These are phyloP conservation scores for Oscheius sp. DNA, from an alignment of 2,888 invertebrate species.

Conservation along the genomic window DNA sequence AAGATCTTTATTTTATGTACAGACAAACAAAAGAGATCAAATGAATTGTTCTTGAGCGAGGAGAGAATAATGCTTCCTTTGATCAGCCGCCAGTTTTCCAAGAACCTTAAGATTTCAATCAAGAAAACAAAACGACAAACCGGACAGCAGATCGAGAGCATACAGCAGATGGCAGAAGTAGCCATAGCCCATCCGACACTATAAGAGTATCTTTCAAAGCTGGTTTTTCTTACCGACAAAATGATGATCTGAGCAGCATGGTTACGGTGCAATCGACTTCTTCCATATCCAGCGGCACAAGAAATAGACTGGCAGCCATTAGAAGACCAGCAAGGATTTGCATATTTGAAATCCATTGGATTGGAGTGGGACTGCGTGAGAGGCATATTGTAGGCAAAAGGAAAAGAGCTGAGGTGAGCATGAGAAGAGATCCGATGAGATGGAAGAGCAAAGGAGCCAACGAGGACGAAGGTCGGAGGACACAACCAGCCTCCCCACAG, in stretches of 20 bases:
- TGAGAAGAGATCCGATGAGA: conserved; percentile 21
- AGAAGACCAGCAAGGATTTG: conserved; percentile 26
- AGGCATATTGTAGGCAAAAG: conserved; percentile 21
- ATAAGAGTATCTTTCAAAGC: neutral
- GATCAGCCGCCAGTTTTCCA: conserved; percentile 28
- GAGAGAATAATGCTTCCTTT: conserved; percentile 18
- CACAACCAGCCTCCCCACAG: conserved; percentile 18
- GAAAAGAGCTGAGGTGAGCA: conserved; percentile 20
- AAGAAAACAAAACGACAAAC: neutral
- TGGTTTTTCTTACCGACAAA: conserved; percentile 16
- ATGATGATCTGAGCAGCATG: conserved; percentile 25
- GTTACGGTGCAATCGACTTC: conserved; percentile 29
- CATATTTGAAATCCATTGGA: conserved; percentile 26
- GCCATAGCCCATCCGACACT: conserved; percentile 31
- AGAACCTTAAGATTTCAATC: neutral
- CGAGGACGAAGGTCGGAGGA: conserved; percentile 17
- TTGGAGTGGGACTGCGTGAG: conserved; percentile 8
- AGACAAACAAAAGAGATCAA: no score
- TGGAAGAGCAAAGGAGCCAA: conserved; percentile 21
- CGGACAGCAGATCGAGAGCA: conserved; percentile 30
- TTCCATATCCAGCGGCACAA: conserved; percentile 26
- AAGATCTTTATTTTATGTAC: no score
- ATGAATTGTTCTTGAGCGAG: conserved; percentile 25
- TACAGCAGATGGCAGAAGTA: conserved; percentile 27
- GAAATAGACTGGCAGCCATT: conserved; percentile 26